Percentiles rank a stretch among this genome's conserved stretches.
Conservation (phyloP, 2,113 vertebrate genomes). For the Mus pahari region DNA sequence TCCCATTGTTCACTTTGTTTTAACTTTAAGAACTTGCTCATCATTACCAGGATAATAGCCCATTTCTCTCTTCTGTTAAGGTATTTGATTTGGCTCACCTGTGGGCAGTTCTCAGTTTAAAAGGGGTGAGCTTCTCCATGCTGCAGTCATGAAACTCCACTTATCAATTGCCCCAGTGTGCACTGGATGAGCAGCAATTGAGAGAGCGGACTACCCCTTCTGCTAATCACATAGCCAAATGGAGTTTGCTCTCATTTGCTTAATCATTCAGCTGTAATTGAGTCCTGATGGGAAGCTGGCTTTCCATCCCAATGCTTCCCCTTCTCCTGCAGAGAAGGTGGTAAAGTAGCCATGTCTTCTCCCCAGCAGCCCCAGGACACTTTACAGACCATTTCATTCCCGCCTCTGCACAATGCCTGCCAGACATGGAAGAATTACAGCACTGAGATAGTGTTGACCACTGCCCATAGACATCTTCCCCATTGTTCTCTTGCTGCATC, state of each 20-base stretch:
- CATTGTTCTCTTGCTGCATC: not conserved
- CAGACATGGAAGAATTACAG: not conserved
- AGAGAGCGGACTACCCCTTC: not conserved
- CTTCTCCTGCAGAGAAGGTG: conserved; percentile 19
- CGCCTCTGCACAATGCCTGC: not conserved
- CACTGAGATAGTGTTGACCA: not conserved
- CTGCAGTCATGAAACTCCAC: not conserved
- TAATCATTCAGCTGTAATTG: conserved; percentile 70
- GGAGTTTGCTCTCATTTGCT: conserved; percentile 62
- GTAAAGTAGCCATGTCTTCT: conserved; percentile 37
- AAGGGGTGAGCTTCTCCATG: not conserved
- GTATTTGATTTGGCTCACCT: conserved; percentile 36
- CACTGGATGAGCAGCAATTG: rapidly evolving
- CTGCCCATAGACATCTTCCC: not conserved
- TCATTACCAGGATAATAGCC: not conserved
- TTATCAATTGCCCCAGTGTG: not conserved
- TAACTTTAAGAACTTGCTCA: conserved; percentile 19
- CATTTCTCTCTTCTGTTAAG: not conserved
- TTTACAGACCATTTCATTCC: conserved; percentile 4
- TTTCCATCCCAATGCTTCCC: conserved; percentile 47
- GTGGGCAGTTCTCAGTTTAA: not conserved
- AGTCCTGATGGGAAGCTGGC: conserved; percentile 61
- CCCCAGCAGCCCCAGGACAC: not conserved
- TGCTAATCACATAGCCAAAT: conserved; percentile 7
- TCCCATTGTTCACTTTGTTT: not conserved